Conservation (phyloP, 2,113 vertebrate species). For the Mesoclemmys tuberculata region DNA sequence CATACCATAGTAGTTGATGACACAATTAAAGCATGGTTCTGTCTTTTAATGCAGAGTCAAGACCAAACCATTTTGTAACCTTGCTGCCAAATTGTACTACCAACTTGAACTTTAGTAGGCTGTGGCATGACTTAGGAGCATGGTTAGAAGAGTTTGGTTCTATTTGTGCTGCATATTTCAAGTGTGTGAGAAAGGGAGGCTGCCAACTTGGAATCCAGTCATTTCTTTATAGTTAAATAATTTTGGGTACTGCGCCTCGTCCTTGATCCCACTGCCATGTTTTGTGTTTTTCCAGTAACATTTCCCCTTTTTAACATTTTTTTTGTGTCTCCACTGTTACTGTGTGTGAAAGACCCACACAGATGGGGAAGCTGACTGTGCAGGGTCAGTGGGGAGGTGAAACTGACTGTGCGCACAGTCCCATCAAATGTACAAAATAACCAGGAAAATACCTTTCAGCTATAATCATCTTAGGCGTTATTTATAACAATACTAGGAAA, state of each 20-base stretch:
- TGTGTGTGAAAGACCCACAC: too few relatives aligned
- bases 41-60: background rate
- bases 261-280: background rate
- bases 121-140: accelerated
- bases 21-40: background rate
- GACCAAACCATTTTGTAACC: background rate
- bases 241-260: background rate
- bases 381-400: background rate
- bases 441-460: background rate
- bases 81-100: background rate
- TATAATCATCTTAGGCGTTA: background rate
- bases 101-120: background rate
- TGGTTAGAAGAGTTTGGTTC: background rate
- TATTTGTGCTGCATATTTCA: background rate
- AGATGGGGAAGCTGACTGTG: background rate
- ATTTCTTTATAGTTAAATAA: background rate
- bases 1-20: background rate
- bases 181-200: background rate
- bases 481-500: background rate
- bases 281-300: background rate
- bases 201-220: background rate
- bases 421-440: background rate
- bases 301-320: background rate
- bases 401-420: background rate
- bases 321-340: background rate